Evolutionary conservation across 2,888 invertebrate species (phyloP).

Genomic region (Ryuthela nishihirai): DNA sequence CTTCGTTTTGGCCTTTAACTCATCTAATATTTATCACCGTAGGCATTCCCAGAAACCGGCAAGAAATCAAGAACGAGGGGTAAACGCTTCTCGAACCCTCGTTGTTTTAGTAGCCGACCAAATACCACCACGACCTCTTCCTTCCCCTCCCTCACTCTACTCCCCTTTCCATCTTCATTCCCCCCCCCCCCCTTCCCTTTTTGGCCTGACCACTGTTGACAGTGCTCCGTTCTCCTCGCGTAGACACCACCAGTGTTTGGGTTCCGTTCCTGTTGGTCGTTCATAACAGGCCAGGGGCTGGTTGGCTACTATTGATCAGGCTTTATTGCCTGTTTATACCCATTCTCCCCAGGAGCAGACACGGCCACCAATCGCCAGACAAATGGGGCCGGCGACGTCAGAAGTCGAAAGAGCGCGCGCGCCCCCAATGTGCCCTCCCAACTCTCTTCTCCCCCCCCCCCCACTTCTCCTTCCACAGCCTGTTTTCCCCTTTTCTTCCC

Average conservation of each 20-base stretch:
- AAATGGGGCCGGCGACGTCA: slow-evolving; percentile 21
- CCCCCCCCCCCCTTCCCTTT: background rate
- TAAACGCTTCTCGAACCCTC: too few relatives aligned
- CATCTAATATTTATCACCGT: too few relatives aligned
- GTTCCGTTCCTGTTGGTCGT: slow-evolving; percentile 28
- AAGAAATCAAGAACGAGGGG: too few relatives aligned
- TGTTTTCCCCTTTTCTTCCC: slow-evolving; percentile 2
- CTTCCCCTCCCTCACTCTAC: too few relatives aligned
- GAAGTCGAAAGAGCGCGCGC: slow-evolving; percentile 10
- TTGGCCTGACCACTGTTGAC: too few relatives aligned
- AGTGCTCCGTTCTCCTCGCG: too few relatives aligned
- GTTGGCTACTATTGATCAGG: slow-evolving; percentile 23
- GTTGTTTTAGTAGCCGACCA: too few relatives aligned
- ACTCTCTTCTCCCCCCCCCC: slow-evolving; percentile 12
- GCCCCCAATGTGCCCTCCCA: slow-evolving; percentile 6
- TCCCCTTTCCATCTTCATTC: slow-evolving; percentile 17
- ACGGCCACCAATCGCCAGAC: slow-evolving; percentile 20
- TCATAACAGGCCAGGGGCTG: slow-evolving; percentile 25
- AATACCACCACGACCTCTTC: too few relatives aligned
- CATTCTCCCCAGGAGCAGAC: slow-evolving; percentile 33
- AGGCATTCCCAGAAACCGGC: too few relatives aligned
- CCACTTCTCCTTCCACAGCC: slow-evolving; percentile 1
- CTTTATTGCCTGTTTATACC: slow-evolving; percentile 30
- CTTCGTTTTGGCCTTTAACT: too few relatives aligned
- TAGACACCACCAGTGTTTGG: too few relatives aligned